A percentile compares a stretch with the other conserved stretches of the same genome.
phyloP scores from a whole-genome alignment of 2,797 vertebrate species.

The Crax fasciolata region DNA sequence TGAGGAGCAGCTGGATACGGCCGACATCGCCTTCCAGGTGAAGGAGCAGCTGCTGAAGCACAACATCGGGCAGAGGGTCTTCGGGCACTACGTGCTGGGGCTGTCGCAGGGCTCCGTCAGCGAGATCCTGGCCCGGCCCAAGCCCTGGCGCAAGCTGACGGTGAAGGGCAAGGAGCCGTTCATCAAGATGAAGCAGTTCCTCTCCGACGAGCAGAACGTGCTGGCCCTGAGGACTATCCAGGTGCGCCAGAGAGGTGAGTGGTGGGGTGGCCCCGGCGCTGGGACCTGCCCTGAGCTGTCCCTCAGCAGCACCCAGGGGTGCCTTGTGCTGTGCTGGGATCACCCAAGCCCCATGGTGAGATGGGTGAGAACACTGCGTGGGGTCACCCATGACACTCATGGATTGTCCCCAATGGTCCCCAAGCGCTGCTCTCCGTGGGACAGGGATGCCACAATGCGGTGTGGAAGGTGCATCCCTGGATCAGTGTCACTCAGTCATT shows the following conservation, averaged over 20 bases:
- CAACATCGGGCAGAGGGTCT: constrained; percentile 98
- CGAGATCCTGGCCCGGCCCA: constrained; percentile 97
- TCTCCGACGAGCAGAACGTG: constrained; percentile 98
- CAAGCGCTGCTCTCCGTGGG: rapidly evolving
- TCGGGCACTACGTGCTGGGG: constrained; percentile 97
- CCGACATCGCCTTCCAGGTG: constrained; percentile 97
- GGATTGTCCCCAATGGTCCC: not conserved
- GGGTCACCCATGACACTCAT: rapidly evolving
- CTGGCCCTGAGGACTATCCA: constrained; percentile 97
- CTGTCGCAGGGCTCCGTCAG: constrained; percentile 98
- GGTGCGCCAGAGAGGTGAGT: constrained; percentile 98
- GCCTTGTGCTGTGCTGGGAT: rapidly evolving
- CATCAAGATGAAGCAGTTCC: constrained; percentile 99
- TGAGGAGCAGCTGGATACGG: constrained; percentile 95
- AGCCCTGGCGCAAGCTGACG: constrained; percentile 98
- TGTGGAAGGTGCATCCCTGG: not conserved
- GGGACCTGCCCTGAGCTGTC: rapidly evolving
- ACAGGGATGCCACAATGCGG: not conserved
- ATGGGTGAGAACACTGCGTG: rapidly evolving
- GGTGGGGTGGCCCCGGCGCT: not conserved
- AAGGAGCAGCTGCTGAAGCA: constrained; percentile 99
- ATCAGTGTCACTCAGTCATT: constrained; percentile 25
- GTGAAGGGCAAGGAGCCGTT: constrained; percentile 99
- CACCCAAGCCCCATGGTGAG: rapidly evolving
- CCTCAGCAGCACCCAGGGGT: not conserved